These are phyloP conservation scores for Pseudomyrmex flavicornis DNA, from an alignment of 1,140 invertebrate species.

Conservation along the genomic window DNA sequence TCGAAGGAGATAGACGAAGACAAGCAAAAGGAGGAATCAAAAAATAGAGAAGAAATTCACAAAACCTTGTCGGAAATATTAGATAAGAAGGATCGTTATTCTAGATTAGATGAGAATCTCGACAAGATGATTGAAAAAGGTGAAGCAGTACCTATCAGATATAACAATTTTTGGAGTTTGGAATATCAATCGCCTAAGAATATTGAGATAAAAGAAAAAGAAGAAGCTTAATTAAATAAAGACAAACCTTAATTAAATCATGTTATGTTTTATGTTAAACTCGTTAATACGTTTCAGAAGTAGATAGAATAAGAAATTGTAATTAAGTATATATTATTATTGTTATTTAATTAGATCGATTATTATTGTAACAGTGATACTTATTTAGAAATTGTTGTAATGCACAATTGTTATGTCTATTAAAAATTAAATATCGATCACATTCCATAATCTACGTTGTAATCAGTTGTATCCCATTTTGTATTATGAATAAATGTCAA, in stretches of 20 bases:
- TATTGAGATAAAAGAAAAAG: conserved; percentile 28
- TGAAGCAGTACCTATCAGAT: conserved; percentile 80
- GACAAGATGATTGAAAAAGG: conserved; percentile 80
- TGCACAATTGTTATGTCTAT: conserved; percentile 2
- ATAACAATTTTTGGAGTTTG: conserved; percentile 85
- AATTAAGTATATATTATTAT: conserved; percentile 3
- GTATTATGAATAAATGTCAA: background rate
- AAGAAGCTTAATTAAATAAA: conserved; percentile 5
- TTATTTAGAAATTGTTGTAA: background rate
- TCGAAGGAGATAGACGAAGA: conserved; percentile 19
- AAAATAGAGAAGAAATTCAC: background rate
- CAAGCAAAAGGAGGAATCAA: conserved; percentile 25
- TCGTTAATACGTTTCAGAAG: conserved; percentile 7
- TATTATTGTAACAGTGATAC: background rate
- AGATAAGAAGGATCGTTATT: conserved; percentile 79
- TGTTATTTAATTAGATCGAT: conserved; percentile 4
- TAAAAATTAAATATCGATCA: conserved; percentile 24
- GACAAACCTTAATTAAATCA: background rate
- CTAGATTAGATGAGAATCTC: conserved; percentile 80
- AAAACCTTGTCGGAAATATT: conserved; percentile 66
- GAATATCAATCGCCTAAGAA: conserved; percentile 81
- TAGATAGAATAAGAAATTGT: conserved; percentile 21
- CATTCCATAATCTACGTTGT: background rate
- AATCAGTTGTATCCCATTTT: background rate
- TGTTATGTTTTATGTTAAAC: background rate